A percentile compares a stretch with the other conserved stretches of the same genome.
Conservation (phyloP, 1,140 invertebrate genomes). For the Drosophila tani region DNA sequence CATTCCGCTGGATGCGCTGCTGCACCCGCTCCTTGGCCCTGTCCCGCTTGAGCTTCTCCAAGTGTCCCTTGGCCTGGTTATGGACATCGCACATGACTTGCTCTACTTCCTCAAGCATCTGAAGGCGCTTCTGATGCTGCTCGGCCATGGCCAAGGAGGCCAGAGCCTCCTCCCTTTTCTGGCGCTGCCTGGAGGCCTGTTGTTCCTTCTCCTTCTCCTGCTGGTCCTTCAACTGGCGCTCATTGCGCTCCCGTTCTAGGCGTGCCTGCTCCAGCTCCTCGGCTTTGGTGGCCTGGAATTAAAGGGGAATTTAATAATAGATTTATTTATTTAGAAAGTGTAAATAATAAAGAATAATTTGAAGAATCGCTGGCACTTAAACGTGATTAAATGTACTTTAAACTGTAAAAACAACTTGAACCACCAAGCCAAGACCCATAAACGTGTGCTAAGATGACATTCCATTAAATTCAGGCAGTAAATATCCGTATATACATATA, state of each 20-base stretch:
- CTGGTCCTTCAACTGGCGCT: slow-evolving; percentile 51
- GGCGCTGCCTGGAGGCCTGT: slow-evolving; percentile 38
- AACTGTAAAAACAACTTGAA: background rate
- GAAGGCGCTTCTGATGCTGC: slow-evolving; percentile 56
- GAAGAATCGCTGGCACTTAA: too few species aligned
- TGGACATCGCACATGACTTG: slow-evolving; percentile 66
- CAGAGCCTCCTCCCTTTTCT: slow-evolving; percentile 60
- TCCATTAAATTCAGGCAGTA: background rate
- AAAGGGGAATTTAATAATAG: too few species aligned
- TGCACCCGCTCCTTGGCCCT: slow-evolving; percentile 46
- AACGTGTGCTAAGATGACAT: background rate
- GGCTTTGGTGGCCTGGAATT: slow-evolving; percentile 25
- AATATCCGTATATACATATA: background rate
- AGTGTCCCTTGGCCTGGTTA: slow-evolving; percentile 59
- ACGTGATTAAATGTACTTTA: slow-evolving; percentile 7
- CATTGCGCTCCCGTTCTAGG: slow-evolving; percentile 45
- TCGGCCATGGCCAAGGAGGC: slow-evolving; percentile 74
- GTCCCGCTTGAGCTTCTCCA: slow-evolving; percentile 60
- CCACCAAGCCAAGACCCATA: background rate
- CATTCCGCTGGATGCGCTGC: slow-evolving; percentile 51
- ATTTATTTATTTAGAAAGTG: background rate
- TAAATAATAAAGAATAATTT: background rate
- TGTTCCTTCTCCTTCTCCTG: slow-evolving; percentile 47
- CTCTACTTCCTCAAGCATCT: slow-evolving; percentile 70
- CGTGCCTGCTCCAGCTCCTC: slow-evolving; percentile 35